Evolutionary conservation across 2,888 invertebrate species (phyloP).

Genomic region (Colostygia pectinataria): DNA sequence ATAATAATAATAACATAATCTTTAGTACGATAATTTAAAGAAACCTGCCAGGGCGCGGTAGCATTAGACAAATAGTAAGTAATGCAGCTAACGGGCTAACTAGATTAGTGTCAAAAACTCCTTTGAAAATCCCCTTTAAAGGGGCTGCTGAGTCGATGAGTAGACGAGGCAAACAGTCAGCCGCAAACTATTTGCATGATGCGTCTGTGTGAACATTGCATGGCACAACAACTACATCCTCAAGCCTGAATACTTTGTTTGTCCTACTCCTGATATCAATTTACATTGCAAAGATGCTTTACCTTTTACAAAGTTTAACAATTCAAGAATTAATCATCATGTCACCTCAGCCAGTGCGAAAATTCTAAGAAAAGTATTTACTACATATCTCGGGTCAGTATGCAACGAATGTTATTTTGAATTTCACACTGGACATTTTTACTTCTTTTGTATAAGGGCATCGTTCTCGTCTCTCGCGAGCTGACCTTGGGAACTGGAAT

Average conservation of each 20-base stretch:
- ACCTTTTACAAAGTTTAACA: slow-evolving; percentile 39
- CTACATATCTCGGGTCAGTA: slow-evolving; percentile 33
- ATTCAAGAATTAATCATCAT: slow-evolving; percentile 46
- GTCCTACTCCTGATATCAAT: slow-evolving; percentile 31
- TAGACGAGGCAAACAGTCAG: too few species aligned
- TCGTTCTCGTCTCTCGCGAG: slow-evolving; percentile 50
- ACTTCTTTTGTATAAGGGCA: slow-evolving; percentile 51
- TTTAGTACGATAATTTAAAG: too few species aligned
- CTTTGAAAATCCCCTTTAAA: too few species aligned
- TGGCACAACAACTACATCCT: background rate
- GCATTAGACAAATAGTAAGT: too few species aligned
- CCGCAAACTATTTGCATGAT: too few species aligned
- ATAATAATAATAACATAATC: too few species aligned
- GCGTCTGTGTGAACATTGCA: too few species aligned
- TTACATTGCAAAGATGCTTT: slow-evolving; percentile 38
- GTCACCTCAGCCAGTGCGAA: slow-evolving; percentile 22
- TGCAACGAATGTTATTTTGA: slow-evolving; percentile 44
- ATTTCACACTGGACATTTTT: slow-evolving; percentile 52
- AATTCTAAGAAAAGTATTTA: slow-evolving; percentile 42
- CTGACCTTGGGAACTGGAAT: slow-evolving; percentile 53
- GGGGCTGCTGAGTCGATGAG: too few species aligned
- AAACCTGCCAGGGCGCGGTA: too few species aligned
- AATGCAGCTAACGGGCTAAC: too few species aligned
- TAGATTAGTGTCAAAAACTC: too few species aligned
- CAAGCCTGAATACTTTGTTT: slow-evolving; percentile 13